A percentile compares a stretch with the other conserved stretches of the same genome.
These are phyloP conservation scores for Anthophora plumipes DNA, from an alignment of 2,888 invertebrate genomes.

Conservation along the genomic window DNA sequence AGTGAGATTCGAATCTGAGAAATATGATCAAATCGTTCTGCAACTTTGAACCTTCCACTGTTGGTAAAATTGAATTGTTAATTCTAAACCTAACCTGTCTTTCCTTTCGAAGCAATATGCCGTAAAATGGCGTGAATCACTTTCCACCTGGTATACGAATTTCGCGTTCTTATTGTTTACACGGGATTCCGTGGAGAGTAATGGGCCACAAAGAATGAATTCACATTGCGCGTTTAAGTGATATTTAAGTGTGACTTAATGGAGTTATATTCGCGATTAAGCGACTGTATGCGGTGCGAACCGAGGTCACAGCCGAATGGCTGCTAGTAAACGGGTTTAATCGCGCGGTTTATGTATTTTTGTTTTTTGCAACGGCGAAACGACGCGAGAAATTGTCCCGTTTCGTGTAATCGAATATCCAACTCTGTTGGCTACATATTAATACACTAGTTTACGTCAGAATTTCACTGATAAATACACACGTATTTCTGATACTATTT, in stretches of 20 bases:
- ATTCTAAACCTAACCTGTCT: background rate
- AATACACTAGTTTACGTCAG: background rate
- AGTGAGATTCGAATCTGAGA: too few species aligned
- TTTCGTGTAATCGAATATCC: conserved; percentile 22
- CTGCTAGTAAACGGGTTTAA: conserved; percentile 21
- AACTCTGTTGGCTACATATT: background rate
- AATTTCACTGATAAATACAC: background rate
- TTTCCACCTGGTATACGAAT: conserved; percentile 12
- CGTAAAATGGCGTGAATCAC: conserved; percentile 2
- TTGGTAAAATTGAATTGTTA: too few species aligned
- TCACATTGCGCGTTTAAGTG: conserved; percentile 40
- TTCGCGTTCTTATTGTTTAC: conserved; percentile 21
- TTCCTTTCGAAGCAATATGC: background rate
- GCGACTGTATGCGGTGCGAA: conserved; percentile 19
- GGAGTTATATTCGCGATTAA: conserved; percentile 51
- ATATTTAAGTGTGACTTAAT: conserved; percentile 56
- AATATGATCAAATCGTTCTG: too few species aligned
- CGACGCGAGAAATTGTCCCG: conserved; percentile 27
- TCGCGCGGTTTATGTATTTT: conserved; percentile 16
- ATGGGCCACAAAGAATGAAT: conserved; percentile 40
- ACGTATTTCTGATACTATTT: background rate
- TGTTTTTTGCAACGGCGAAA: background rate
- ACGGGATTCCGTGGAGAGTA: conserved; percentile 18
- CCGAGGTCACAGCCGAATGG: conserved; percentile 13
- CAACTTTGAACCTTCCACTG: too few species aligned